Base-by-base conservation (phyloP, 2,888 invertebrate genomes). In the Micropterix aruncella region DNA sequence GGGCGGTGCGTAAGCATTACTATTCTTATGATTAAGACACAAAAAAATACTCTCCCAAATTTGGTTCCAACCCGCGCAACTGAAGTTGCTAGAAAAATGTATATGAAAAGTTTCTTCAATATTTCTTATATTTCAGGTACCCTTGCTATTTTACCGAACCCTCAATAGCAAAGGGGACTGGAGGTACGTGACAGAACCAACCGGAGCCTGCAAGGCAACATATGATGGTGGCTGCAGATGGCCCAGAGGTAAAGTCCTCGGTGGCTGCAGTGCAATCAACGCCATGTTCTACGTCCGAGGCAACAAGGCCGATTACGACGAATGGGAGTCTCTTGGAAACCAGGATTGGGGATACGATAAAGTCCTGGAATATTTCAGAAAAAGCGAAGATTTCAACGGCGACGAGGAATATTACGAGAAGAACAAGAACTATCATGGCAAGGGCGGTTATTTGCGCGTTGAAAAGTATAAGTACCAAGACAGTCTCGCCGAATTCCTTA, bases 221-320 rank as follows among this genome's bases (percentile, higher is more conserved):
- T 55, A 52, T 12, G 53, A 57, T 5, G 55, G 56, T 15, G 45
- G 53, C 5, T 75, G 77, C 52, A 59, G 56, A 41, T 78, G 74
- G 74, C 66, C 74, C 0, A 62, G 75, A 16, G 80, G 79, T 0
- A 79, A 77, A 54, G 67, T 73, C 12, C 59, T 85, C 1, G 85
- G 85, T 0, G 85, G 84, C 0, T 66, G 72, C 2, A 77, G 79
- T 12, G 63, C 66, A 1, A 66, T 80, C 2, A 83, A 83, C 57
- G 76, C 66, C 9, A 78, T 83, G 79, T 45, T 80, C 1, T 78
- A 83, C 55, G 56, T 79, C 0, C 63, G 77, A 3, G 83, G 83
- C 0, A 77, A 78, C 58, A 67, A 73, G 3, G 54, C 55, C 2
- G 83, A 84, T 55, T 84, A 73, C 53, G 75, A 84, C 53, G 55